These are phyloP conservation scores for Congeria kusceri DNA, from an alignment of 2,888 invertebrate genomes.

Conservation along the genomic window DNA sequence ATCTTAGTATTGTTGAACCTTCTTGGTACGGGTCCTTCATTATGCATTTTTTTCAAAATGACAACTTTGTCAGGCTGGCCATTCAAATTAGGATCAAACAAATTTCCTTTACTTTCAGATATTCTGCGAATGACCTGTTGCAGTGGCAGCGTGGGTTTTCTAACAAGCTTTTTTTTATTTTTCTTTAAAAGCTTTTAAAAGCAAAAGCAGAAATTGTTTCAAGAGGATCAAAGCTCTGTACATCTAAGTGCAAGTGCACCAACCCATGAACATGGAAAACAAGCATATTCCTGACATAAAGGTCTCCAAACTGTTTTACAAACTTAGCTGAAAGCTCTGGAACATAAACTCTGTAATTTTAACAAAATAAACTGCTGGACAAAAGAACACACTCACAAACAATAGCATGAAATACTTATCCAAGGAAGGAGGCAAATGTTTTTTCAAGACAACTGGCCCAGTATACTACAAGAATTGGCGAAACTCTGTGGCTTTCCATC, in stretches of 20 bases:
- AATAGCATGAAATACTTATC: slow-evolving; percentile 51
- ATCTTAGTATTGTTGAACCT: too few relatives aligned
- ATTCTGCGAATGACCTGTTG: slow-evolving; percentile 50
- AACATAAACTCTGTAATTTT: slow-evolving; percentile 60
- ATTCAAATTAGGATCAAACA: too few relatives aligned
- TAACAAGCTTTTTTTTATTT: slow-evolving; percentile 48
- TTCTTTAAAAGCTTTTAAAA: slow-evolving; percentile 80
- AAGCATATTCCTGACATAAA: slow-evolving; percentile 80
- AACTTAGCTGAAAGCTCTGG: slow-evolving; percentile 66
- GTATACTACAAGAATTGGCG: slow-evolving; percentile 73
- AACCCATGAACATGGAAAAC: slow-evolving; percentile 82
- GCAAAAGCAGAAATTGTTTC: slow-evolving; percentile 80
- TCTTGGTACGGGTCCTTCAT: too few relatives aligned
- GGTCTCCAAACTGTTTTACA: slow-evolving; percentile 67
- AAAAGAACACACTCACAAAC: slow-evolving; percentile 62
- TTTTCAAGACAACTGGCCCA: too few relatives aligned
- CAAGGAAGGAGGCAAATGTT: slow-evolving; percentile 49
- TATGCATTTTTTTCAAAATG: too few relatives aligned
- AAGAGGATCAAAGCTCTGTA: slow-evolving; percentile 72
- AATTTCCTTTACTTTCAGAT: slow-evolving; percentile 28
- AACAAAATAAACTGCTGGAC: slow-evolving; percentile 57
- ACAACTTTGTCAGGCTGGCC: too few relatives aligned
- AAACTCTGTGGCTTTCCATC: slow-evolving; percentile 78
- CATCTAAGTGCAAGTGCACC: slow-evolving; percentile 73
- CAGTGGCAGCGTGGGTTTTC: slow-evolving; percentile 42